Conservation (phyloP, 1,140 invertebrate species). For the Calycopis cecrops region DNA sequence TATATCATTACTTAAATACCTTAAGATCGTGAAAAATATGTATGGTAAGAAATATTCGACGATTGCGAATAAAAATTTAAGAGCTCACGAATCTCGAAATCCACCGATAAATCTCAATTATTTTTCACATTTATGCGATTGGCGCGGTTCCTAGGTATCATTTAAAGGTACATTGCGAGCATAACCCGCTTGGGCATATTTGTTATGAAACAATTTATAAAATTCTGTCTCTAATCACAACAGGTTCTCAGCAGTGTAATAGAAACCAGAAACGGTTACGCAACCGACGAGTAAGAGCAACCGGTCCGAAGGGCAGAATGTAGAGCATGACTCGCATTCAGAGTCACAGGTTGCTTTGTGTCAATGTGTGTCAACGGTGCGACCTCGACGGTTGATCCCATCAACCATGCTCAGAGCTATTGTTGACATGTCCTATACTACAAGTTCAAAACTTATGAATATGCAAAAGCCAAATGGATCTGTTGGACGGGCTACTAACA, state of each 20-base stretch:
- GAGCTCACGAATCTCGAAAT: not conserved
- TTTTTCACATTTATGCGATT: not conserved
- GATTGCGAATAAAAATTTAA: not conserved
- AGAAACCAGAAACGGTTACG: slow-evolving; percentile 14
- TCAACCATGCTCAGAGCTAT: too few relatives aligned
- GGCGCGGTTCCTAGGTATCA: not conserved
- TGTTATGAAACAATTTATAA: slow-evolving; percentile 19
- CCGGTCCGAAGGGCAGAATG: slow-evolving; percentile 39
- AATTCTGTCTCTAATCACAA: slow-evolving; percentile 9
- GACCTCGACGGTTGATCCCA: slow-evolving; percentile 1
- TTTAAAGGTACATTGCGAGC: not conserved
- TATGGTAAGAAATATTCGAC: not conserved
- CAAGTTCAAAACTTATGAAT: too few relatives aligned
- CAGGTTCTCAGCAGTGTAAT: slow-evolving; percentile 11
- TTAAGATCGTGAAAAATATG: not conserved
- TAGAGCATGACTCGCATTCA: slow-evolving; percentile 30
- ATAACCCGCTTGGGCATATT: not conserved
- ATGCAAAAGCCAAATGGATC: too few relatives aligned
- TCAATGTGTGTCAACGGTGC: slow-evolving; percentile 3
- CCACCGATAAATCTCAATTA: not conserved
- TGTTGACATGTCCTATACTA: too few relatives aligned
- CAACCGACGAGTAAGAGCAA: slow-evolving; percentile 17
- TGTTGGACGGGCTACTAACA: too few relatives aligned
- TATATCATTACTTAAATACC: too few relatives aligned
- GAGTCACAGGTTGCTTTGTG: slow-evolving; percentile 12